Evolutionary conservation across 2,888 invertebrate species (phyloP), one percentile per base, ranked within the genome.

Genomic region (Drymonia ruficornis): DNA sequence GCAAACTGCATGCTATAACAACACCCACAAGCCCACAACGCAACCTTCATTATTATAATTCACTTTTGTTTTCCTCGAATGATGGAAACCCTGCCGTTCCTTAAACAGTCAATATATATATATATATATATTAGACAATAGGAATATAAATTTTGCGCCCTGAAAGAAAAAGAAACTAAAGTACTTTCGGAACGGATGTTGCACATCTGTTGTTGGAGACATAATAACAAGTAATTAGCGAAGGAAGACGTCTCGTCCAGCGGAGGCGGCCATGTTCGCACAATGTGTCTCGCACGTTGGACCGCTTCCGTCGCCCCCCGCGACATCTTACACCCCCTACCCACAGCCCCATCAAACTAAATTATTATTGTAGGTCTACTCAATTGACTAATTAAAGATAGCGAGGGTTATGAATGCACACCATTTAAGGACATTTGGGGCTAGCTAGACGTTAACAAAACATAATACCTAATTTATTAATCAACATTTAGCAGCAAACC

Each of bases 171-270:
- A 55, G 29, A 77, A 78, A 80, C 73, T 63, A 67, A 72, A 67
- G 64, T 60, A 58, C 59, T 67, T 80, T 74, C 74, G 59, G 78
- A 86, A 74, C 91, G 92, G 92, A 92, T 92, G 92, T 89, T 79
- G 84, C 86, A 87, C 92, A 92, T 91, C 86, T 91, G 92, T 84
- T 87, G 83, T 81, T 80, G 84, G 84, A 84, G 87, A 85, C 87
- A 86, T 85, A 87, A 88, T 89, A 86, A 87, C 81, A 81, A 85
- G 87, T 87, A 90, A 91, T 91, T 91, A 91, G 87, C 84, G 73
- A 84, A 83, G 79, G 80, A 83, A 81, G 78, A 78, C 74, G 70
- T 76, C 28, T 55, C 67, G 78, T 76, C 79, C 78, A 77, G 76
- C 60, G 65, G 56, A 73, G 74, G 59, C 66, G 61, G 61, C 65